Evolutionary conservation across 2,113 vertebrate genomes (phyloP).

Genomic region (Sclerurus mexicanus): DNA sequence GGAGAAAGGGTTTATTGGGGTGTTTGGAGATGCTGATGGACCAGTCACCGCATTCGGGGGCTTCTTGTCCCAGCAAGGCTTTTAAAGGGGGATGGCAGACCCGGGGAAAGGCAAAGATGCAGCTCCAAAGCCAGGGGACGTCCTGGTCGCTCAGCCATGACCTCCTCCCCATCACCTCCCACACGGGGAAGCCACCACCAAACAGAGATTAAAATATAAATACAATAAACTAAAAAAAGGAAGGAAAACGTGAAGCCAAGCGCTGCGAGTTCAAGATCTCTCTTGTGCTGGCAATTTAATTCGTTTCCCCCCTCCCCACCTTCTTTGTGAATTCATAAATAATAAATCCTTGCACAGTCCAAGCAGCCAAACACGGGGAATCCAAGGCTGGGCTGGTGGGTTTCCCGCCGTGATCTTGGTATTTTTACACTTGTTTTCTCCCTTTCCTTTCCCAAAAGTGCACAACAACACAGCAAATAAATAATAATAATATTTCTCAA

Average conservation of each 20-base stretch:
- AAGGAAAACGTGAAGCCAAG: not conserved
- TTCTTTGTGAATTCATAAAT: constrained; percentile 24
- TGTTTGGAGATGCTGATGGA: not conserved
- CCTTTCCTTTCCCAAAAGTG: constrained; percentile 46
- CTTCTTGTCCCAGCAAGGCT: not conserved
- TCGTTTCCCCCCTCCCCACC: not conserved
- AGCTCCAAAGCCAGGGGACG: not conserved
- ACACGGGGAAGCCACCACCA: not conserved
- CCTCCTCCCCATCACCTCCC: not conserved
- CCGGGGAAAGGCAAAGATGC: rapidly evolving
- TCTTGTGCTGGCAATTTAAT: constrained; percentile 21
- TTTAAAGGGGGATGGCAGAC: rapidly evolving
- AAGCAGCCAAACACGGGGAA: not conserved
- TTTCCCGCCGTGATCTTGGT: not conserved
- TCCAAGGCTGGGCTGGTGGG: not conserved
- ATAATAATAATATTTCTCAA: constrained; percentile 59
- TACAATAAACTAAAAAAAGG: too few species aligned
- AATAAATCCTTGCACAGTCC: not conserved
- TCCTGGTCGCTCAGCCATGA: not conserved
- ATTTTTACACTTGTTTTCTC: not conserved
- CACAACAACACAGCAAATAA: constrained; percentile 68
- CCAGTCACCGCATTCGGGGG: not conserved
- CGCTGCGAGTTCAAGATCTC: not conserved
- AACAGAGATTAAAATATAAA: too few species aligned
- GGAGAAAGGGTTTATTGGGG: not conserved